A percentile compares a stretch with the other conserved stretches of the same genome.
These are phyloP conservation scores for Pithys albifrons DNA, from an alignment of 2,113 vertebrate species.

Conservation along the genomic window DNA sequence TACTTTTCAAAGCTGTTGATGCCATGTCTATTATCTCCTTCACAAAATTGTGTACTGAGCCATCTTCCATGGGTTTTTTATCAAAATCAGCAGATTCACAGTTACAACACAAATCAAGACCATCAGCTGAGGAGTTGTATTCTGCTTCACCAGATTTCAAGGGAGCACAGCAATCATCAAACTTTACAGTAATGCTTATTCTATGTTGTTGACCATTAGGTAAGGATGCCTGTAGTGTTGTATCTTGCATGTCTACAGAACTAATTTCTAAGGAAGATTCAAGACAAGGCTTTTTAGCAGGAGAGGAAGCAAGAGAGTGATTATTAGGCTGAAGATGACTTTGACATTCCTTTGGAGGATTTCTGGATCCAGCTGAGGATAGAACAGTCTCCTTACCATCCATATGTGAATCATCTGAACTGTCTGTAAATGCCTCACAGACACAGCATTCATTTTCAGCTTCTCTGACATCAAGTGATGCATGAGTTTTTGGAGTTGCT, in stretches of 20 bases:
- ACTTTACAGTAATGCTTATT: background rate
- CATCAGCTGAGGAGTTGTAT: conserved; percentile 42
- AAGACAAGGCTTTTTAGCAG: conserved; percentile 60
- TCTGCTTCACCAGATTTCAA: conserved; percentile 68
- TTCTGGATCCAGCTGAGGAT: conserved; percentile 68
- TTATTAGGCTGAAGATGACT: conserved; percentile 51
- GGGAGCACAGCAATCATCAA: conserved; percentile 28
- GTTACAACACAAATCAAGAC: conserved; percentile 74
- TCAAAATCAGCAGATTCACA: conserved; percentile 69
- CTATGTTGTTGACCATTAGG: background rate
- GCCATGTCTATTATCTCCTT: conserved; percentile 95
- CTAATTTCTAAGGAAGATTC: conserved; percentile 45
- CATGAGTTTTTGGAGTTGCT: conserved; percentile 59
- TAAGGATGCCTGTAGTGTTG: conserved; percentile 25
- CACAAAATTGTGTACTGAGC: conserved; percentile 89
- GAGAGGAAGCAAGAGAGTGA: conserved; percentile 10
- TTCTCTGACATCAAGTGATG: conserved; percentile 70
- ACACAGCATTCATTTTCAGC: conserved; percentile 66
- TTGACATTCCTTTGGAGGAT: conserved; percentile 61
- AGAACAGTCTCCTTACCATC: conserved; percentile 65
- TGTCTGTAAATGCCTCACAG: conserved; percentile 52
- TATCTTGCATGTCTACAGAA: background rate
- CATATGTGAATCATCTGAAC: conserved; percentile 61
- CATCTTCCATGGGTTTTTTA: conserved; percentile 77
- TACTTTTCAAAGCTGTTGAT: conserved; percentile 87